phyloP scores from a whole-genome alignment of 1,140 invertebrate genomes.

The Drosophila paulistorum region DNA sequence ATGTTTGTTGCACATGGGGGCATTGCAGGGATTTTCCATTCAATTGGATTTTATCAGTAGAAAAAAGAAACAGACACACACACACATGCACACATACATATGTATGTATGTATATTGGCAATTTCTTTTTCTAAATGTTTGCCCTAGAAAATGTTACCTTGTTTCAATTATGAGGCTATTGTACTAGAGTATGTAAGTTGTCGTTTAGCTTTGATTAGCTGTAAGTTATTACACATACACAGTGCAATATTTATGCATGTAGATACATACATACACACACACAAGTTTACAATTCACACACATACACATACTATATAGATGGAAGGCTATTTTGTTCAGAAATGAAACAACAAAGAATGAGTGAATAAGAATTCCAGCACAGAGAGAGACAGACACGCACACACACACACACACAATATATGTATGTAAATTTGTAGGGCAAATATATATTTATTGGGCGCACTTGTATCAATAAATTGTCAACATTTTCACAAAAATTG shows the following conservation, averaged over 20 bases:
- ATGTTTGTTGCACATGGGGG: neutral
- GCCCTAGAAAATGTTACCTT: constrained; percentile 25
- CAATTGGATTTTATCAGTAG: neutral
- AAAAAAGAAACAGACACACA: neutral
- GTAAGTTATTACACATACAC: constrained; percentile 38
- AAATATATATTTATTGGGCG: constrained; percentile 4
- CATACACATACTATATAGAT: constrained; percentile 49
- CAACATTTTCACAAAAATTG: neutral
- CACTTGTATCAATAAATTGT: constrained; percentile 3
- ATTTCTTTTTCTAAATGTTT: constrained; percentile 26
- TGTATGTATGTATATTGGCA: too few relatives aligned
- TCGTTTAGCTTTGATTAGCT: constrained; percentile 50
- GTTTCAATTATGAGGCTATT: constrained; percentile 26
- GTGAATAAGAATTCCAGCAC: constrained; percentile 11
- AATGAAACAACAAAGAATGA: constrained; percentile 19
- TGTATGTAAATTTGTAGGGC: constrained; percentile 30
- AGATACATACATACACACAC: constrained; percentile 47
- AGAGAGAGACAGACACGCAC: neutral
- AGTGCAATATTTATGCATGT: constrained; percentile 61
- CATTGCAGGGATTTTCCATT: neutral
- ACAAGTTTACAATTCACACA: constrained; percentile 40
- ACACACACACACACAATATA: neutral
- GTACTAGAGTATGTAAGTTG: neutral
- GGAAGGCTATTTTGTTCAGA: constrained; percentile 7
- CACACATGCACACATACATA: neutral